Conservation (phyloP, 2,113 vertebrate genomes). For the Dermatemys mawii region DNA sequence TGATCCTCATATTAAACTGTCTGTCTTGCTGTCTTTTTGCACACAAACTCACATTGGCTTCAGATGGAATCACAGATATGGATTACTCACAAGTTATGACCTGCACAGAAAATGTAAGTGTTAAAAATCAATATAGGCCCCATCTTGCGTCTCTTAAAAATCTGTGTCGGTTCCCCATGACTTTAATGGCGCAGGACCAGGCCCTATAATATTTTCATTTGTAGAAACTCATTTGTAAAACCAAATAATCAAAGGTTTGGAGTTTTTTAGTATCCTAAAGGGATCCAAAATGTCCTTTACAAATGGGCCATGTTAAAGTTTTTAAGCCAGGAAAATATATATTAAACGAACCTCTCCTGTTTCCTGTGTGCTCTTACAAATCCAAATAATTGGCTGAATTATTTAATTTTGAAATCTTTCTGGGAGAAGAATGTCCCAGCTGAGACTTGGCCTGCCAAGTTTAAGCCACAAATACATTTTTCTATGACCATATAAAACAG, state of each 20-base stretch:
- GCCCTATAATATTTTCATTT: background rate
- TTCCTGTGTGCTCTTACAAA: background rate
- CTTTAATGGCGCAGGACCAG: background rate
- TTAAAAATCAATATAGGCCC: background rate
- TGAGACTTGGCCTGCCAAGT: slow-evolving; percentile 7
- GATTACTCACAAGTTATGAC: background rate
- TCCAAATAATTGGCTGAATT: background rate
- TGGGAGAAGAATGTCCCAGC: background rate
- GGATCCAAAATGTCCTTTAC: slow-evolving; percentile 16
- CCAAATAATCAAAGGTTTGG: background rate
- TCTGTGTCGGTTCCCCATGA: slow-evolving; percentile 16
- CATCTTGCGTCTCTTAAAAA: slow-evolving; percentile 13
- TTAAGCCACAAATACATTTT: slow-evolving; percentile 14
- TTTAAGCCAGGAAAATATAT: slow-evolving; percentile 8
- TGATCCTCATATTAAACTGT: background rate
- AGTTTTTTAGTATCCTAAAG: background rate
- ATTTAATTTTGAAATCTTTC: slow-evolving; percentile 29
- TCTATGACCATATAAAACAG: background rate
- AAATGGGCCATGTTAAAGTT: background rate
- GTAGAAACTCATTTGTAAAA: background rate
- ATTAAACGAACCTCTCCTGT: background rate
- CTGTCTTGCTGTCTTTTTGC: background rate
- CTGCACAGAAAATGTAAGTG: background rate
- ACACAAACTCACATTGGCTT: background rate
- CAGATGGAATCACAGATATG: slow-evolving; percentile 6